Percentiles rank a stretch among this genome's conserved stretches.
Conservation (phyloP, 92 coral and sea anemone species). For the Diadumene lineata region DNA sequence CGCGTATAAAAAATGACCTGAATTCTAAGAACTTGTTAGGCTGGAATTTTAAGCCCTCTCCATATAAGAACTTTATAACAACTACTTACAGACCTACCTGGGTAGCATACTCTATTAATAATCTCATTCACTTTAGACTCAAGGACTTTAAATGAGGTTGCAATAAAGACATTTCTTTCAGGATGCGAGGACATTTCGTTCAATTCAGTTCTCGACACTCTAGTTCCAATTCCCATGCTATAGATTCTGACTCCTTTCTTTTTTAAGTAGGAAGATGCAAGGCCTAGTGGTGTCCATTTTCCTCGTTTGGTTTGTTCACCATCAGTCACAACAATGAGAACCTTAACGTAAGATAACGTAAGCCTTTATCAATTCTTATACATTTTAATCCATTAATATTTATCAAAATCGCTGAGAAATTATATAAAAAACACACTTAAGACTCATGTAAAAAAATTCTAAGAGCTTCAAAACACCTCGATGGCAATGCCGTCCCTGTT, state of each 20-base stretch:
- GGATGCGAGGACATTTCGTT: constrained; percentile 41
- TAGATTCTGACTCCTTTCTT: constrained; percentile 50
- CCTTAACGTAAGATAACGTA: constrained; percentile 19
- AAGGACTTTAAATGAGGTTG: not conserved
- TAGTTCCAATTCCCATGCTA: constrained; percentile 53
- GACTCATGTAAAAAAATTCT: too few species aligned
- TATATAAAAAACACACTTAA: too few species aligned
- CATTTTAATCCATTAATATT: too few species aligned
- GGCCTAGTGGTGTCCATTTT: constrained; percentile 31
- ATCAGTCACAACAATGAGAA: constrained; percentile 53
- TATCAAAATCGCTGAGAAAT: too few species aligned
- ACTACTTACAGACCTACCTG: constrained; percentile 21
- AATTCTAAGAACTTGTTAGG: too few species aligned
- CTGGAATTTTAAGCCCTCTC: too few species aligned
- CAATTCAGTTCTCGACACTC: constrained; percentile 36
- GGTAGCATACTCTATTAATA: constrained; percentile 37
- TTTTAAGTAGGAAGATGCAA: constrained; percentile 44
- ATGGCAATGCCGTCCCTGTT: too few species aligned
- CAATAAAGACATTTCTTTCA: constrained; percentile 21
- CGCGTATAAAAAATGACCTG: too few species aligned
- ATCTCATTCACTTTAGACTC: constrained; percentile 23
- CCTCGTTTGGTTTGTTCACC: constrained; percentile 45
- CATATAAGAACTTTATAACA: not conserved
- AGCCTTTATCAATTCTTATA: too few species aligned
- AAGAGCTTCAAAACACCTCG: too few species aligned